phyloP scores from a whole-genome alignment of 2,888 invertebrate genomes.

The Terebella lapidaria region DNA sequence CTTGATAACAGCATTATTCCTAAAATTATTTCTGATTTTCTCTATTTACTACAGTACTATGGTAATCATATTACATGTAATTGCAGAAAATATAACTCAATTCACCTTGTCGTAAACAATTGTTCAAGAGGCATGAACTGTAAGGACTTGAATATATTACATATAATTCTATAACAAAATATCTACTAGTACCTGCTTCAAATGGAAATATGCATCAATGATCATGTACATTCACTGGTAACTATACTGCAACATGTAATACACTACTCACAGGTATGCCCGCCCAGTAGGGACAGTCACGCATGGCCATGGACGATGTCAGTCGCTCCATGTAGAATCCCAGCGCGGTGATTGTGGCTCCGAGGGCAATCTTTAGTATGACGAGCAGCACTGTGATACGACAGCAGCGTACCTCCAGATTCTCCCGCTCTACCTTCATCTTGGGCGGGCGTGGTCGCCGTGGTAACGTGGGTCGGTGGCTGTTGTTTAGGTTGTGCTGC shows the following conservation, averaged over 20 bases:
- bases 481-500: slow-evolving; percentile 7
- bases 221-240: neutral
- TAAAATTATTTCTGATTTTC: too few species aligned
- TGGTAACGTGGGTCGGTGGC: slow-evolving; percentile 5
- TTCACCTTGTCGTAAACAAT: too few species aligned
- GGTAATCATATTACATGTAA: too few species aligned
- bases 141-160: too few species aligned
- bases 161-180: too few species aligned
- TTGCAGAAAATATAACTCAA: too few species aligned
- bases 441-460: neutral
- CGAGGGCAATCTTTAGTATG: slow-evolving; percentile 30
- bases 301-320: slow-evolving; percentile 25
- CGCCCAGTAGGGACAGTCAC: slow-evolving; percentile 34
- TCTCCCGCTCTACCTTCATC: slow-evolving; percentile 7
- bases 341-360: slow-evolving; percentile 29
- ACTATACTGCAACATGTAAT: neutral
- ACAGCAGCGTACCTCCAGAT: slow-evolving; percentile 27
- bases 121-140: too few species aligned
- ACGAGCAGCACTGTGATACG: slow-evolving; percentile 30
- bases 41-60: too few species aligned
- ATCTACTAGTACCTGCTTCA: too few species aligned
- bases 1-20: too few species aligned
- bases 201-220: too few species aligned
- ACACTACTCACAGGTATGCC: slow-evolving; percentile 36
- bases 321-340: slow-evolving; percentile 31